Evolutionary conservation across 1,140 invertebrate species (phyloP).

Genomic region (Drosophila bifasciata): DNA sequence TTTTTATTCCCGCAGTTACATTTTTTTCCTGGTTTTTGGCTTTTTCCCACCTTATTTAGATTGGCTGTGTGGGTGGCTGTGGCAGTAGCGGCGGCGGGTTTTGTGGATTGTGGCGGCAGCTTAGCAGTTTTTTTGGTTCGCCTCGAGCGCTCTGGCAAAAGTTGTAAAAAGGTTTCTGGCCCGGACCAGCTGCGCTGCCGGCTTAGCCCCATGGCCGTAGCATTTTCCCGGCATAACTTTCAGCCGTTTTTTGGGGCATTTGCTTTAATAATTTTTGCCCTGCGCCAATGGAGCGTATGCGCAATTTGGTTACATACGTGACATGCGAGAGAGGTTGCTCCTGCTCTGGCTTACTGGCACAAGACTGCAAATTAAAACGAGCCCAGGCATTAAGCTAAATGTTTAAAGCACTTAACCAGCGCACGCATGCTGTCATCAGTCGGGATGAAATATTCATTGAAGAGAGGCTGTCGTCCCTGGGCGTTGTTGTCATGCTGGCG

Average conservation of each 20-base stretch:
- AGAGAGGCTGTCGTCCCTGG: constrained; percentile 25
- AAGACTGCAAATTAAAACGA: constrained; percentile 63
- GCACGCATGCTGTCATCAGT: constrained; percentile 50
- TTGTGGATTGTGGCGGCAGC: constrained; percentile 22
- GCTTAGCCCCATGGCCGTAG: constrained; percentile 8
- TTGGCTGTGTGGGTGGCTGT: constrained; percentile 17
- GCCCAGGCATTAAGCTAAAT: constrained; percentile 67
- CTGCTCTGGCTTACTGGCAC: not conserved
- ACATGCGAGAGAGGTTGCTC: constrained; percentile 2
- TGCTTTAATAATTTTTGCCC: constrained; percentile 62
- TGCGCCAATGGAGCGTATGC: constrained; percentile 57
- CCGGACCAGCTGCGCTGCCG: constrained; percentile 63
- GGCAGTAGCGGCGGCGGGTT: constrained; percentile 15
- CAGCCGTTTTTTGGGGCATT: constrained; percentile 5
- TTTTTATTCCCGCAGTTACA: constrained; percentile 16
- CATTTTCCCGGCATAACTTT: constrained; percentile 37
- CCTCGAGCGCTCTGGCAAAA: constrained; percentile 49
- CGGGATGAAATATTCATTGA: constrained; percentile 67
- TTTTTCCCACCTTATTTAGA: constrained; percentile 70
- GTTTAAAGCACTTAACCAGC: constrained; percentile 75
- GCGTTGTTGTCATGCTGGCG: not conserved
- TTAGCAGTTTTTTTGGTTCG: constrained; percentile 51
- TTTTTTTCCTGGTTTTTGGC: constrained; percentile 35
- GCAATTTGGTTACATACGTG: constrained; percentile 78
- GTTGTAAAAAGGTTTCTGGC: constrained; percentile 76